These are phyloP conservation scores for Crenichthys baileyi DNA, from an alignment of 2,797 vertebrate genomes.

Conservation along the genomic window DNA sequence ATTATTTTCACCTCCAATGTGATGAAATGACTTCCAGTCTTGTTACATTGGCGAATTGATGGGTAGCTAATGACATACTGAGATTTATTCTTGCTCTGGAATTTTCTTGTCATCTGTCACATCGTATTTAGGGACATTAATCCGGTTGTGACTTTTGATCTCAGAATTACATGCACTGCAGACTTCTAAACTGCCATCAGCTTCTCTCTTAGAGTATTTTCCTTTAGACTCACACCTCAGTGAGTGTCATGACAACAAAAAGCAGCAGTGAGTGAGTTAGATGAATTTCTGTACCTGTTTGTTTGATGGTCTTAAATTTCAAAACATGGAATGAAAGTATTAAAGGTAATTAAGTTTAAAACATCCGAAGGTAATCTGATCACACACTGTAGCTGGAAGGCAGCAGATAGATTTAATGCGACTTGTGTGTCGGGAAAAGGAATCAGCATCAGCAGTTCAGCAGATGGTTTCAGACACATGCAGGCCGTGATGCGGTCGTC, in stretches of 20 bases:
- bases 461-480: not conserved
- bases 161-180: not conserved
- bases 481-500: not conserved
- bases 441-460: constrained; percentile 8
- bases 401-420: not conserved
- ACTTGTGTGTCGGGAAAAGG: not conserved
- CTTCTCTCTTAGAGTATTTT: not conserved
- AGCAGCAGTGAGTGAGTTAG: not conserved
- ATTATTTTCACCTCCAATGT: constrained; percentile 3
- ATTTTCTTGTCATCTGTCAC: not conserved
- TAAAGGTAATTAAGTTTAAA: constrained; percentile 1
- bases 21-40: constrained; percentile 2
- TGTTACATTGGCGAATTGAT: not conserved
- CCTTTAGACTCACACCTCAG: no score
- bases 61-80: constrained; percentile 1
- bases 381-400: not conserved
- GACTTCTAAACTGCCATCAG: not conserved
- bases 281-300: not conserved
- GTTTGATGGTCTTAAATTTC: not conserved
- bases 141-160: not conserved
- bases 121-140: not conserved
- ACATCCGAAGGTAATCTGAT: constrained; percentile 8
- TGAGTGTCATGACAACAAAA: not conserved
- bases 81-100: not conserved
- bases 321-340: not conserved